A percentile compares a stretch with the other conserved stretches of the same genome.
Evolutionary conservation across 2,888 invertebrate genomes (phyloP).

Genomic region (Priocnemis perturbator): DNA sequence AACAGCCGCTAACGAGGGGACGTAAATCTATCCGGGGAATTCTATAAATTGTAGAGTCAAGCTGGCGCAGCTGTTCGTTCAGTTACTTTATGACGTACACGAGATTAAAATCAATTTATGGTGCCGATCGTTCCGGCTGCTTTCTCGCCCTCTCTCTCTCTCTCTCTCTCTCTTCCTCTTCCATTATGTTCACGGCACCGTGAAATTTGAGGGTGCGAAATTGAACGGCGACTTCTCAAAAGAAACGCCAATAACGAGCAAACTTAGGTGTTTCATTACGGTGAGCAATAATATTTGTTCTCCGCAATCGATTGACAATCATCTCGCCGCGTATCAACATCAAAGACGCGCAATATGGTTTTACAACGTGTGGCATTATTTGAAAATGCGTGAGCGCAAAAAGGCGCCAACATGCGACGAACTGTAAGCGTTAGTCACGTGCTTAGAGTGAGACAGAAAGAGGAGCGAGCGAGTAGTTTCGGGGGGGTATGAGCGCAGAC

Average conservation of each 20-base stretch:
- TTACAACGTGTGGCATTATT: too few species aligned
- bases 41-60: constrained; percentile 59
- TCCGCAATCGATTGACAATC: constrained; percentile 23
- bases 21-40: constrained; percentile 61
- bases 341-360: too few species aligned
- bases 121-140: constrained; percentile 36
- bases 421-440: too few species aligned
- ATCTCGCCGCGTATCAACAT: constrained; percentile 3
- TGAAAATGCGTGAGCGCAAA: too few species aligned
- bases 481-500: too few species aligned
- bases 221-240: neutral
- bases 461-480: too few species aligned
- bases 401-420: too few species aligned
- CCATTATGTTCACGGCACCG: constrained; percentile 38
- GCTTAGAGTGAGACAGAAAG: too few species aligned
- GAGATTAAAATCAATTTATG: constrained; percentile 65
- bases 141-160: too few species aligned
- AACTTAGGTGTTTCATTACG: too few species aligned
- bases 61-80: constrained; percentile 52
- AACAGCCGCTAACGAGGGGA: constrained; percentile 52
- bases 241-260: too few species aligned
- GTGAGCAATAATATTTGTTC: too few species aligned
- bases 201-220: constrained; percentile 25
- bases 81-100: constrained; percentile 59
- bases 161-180: constrained; percentile 40